Conservation (phyloP, 2,113 vertebrate genomes). For the Aix galericulata region DNA sequence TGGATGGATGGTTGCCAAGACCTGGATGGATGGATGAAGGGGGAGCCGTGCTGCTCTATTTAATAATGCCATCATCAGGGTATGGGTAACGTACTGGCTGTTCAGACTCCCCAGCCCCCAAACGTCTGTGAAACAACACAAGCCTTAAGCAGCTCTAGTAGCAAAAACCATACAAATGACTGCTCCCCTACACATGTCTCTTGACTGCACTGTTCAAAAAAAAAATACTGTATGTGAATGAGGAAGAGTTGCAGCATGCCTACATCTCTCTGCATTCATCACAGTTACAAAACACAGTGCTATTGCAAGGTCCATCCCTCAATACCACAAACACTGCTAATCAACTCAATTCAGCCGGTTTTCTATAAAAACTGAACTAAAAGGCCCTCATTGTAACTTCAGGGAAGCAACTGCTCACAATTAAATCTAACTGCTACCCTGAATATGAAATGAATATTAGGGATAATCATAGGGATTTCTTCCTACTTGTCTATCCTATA, state of each 20-base stretch:
- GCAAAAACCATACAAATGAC: neutral
- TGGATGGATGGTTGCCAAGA: neutral
- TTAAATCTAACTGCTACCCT: constrained; percentile 70
- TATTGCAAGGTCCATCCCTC: neutral
- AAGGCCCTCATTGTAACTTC: constrained; percentile 68
- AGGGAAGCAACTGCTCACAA: constrained; percentile 66
- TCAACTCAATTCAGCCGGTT: constrained; percentile 67
- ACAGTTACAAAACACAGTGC: constrained; percentile 32
- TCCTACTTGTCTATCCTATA: constrained; percentile 59
- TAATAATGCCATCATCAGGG: neutral
- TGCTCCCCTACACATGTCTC: neutral
- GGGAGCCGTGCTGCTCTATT: neutral
- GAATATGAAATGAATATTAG: constrained; percentile 69
- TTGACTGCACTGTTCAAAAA: neutral
- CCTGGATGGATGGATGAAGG: neutral
- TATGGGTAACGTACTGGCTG: neutral
- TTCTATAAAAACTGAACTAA: constrained; percentile 66
- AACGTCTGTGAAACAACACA: neutral
- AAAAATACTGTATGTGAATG: neutral
- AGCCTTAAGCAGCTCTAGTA: neutral
- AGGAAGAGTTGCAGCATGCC: neutral
- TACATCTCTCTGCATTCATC: constrained; percentile 46
- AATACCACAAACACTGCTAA: constrained; percentile 65
- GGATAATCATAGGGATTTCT: constrained; percentile 66
- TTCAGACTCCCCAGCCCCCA: neutral